Base-by-base conservation (phyloP, 1,140 invertebrate genomes). In the Drosophila teissieri region DNA sequence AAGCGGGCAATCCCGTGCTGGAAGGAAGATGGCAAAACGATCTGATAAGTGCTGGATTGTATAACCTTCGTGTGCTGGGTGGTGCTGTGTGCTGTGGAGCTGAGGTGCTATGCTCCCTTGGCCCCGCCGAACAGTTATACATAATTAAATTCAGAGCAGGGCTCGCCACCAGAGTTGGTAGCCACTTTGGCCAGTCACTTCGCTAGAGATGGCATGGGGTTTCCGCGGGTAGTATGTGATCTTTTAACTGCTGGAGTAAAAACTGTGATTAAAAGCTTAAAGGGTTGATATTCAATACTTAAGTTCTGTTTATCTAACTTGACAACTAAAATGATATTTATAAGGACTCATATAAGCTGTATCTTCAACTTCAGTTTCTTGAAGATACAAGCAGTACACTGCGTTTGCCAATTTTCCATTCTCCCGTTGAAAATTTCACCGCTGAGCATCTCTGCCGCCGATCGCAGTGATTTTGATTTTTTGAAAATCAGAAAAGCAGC, bases 1-100 rank as follows among this genome's bases (percentile, higher is more conserved):
- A 5, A 15, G 40, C 24, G 8, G 22, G 12, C 24, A 10, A 24
- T 27, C n/a, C 48, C 12, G 12, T 4, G 42, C 42, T 46, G 80
- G 68, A 88, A 88, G 80, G 80, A 88, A 88, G 72, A 67, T 58
- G 53, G 75, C 79, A 83, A 88, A 88, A 73, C 84, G 84, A 88
- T 88, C 83, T 83, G 83, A 88, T 88, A 89, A 89, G 76, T 89
- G 84, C 70, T 79, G 79, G 84, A 88, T 88, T 88, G 76, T 88
- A 89, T 89, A 88, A 88, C 83, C 83, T 86, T 86, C 83, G 63
- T 86, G 79, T 62, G 65, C 64, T 42, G 46, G 39, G 52, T 49
- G 42, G 17, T 63, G 40, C 46, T 36, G 39, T 17, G 31, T 31
- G 31, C 7, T 8, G 31, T 31, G 31, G 7, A 31, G 31, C 31